These are phyloP conservation scores for Cyphomyrmex costatus DNA, from an alignment of 1,140 invertebrate genomes.

Conservation along the genomic window DNA sequence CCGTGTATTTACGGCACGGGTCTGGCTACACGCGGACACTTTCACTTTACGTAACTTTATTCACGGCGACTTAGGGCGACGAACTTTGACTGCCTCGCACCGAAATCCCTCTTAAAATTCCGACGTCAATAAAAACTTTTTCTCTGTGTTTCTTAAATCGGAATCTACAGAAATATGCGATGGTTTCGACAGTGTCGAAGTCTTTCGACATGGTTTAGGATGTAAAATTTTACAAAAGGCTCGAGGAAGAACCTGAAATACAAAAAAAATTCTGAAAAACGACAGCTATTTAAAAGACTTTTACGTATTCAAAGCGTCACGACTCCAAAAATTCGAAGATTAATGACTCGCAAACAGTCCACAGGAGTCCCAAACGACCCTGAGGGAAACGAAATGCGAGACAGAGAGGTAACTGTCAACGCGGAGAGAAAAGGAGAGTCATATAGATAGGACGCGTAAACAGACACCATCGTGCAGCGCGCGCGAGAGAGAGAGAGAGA, in stretches of 20 bases:
- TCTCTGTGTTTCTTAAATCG: not conserved
- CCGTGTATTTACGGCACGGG: conserved; percentile 49
- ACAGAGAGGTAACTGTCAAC: conserved; percentile 12
- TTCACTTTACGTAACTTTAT: conserved; percentile 73
- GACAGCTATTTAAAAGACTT: not conserved
- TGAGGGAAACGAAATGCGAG: conserved; percentile 3
- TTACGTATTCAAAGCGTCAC: not conserved
- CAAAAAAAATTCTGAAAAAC: not conserved
- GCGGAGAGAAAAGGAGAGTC: not conserved
- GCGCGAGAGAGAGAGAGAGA: not conserved
- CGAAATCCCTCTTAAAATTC: not conserved
- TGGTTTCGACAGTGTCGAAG: not conserved
- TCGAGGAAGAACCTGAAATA: not conserved
- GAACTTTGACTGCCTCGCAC: conserved; percentile 15
- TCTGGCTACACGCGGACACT: conserved; percentile 65
- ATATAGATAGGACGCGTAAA: conserved; percentile 44
- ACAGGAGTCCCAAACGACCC: not conserved
- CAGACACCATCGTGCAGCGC: conserved; percentile 33
- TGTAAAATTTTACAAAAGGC: not conserved
- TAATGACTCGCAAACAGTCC: not conserved
- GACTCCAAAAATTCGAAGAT: not conserved
- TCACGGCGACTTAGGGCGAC: conserved; percentile 18
- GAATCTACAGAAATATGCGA: not conserved
- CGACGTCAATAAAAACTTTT: not conserved
- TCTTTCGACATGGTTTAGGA: not conserved